These are phyloP conservation scores for Babyrousa celebensis DNA, from an alignment of 2,797 vertebrate genomes.

Conservation along the genomic window DNA sequence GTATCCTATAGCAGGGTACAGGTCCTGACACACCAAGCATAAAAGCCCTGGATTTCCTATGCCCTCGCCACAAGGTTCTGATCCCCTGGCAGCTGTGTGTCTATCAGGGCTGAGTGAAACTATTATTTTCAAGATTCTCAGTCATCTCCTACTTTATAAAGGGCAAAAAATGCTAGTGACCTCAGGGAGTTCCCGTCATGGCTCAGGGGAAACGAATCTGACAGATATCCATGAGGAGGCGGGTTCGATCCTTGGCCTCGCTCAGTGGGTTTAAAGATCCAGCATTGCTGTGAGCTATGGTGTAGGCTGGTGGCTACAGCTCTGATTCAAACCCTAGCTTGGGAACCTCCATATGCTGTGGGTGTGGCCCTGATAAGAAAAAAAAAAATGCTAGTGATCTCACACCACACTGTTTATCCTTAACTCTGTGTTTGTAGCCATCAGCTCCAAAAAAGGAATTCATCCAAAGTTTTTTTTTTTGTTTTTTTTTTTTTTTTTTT, in stretches of 20 bases:
- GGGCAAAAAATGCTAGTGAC: neutral
- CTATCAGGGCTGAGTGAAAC: neutral
- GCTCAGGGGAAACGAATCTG: too few relatives aligned
- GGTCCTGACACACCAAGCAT: neutral
- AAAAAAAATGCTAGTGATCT: neutral
- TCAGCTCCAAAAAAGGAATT: neutral
- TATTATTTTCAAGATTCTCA: neutral
- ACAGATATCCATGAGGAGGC: too few relatives aligned
- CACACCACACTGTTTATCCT: neutral
- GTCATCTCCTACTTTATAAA: neutral
- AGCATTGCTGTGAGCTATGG: too few relatives aligned
- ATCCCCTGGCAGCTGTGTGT: neutral
- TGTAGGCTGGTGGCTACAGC: too few relatives aligned
- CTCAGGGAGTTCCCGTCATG: neutral
- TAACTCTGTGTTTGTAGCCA: neutral
- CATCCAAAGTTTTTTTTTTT: neutral
- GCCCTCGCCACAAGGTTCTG: neutral
- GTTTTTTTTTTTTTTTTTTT: too few relatives aligned
- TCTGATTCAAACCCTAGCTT: too few relatives aligned
- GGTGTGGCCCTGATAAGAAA: too few relatives aligned
- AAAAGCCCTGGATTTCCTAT: neutral
- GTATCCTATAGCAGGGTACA: neutral
- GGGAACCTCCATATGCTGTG: too few relatives aligned
- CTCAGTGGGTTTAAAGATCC: too few relatives aligned
- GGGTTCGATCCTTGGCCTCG: too few relatives aligned